Percentiles rank a stretch among this genome's conserved stretches.
Conservation (phyloP, 2,113 vertebrate genomes). For the Tamias sibiricus region DNA sequence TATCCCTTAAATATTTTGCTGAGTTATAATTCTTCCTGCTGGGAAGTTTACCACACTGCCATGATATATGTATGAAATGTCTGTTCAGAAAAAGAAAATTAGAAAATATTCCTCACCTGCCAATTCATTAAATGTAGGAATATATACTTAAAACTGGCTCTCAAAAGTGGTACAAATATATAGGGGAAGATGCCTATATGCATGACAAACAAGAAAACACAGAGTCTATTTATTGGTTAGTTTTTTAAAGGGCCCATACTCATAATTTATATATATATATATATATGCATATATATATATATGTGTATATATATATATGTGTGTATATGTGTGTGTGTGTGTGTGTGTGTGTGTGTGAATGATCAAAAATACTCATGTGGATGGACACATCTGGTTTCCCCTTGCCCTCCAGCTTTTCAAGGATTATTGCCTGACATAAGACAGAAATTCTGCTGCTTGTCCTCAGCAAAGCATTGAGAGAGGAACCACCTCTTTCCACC, state of each 20-base stretch:
- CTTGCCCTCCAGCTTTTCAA: conserved; percentile 71
- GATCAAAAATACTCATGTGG: conserved; percentile 73
- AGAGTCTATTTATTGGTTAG: conserved; percentile 54
- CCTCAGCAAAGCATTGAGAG: conserved; percentile 81
- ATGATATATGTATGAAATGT: conserved; percentile 86
- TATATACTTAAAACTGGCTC: conserved; percentile 85
- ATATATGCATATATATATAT: too few relatives aligned
- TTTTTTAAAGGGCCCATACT: conserved; percentile 73
- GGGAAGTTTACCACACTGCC: conserved; percentile 83
- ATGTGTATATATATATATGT: too few relatives aligned
- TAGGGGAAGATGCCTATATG: conserved; percentile 78
- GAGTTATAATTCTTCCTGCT: conserved; percentile 83
- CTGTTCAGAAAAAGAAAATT: conserved; percentile 84
- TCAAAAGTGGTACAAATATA: conserved; percentile 86
- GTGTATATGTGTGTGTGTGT: too few relatives aligned
- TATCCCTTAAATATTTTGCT: conserved; percentile 86
- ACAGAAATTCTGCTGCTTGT: conserved; percentile 82
- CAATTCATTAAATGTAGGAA: conserved; percentile 83
- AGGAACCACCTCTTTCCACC: conserved; percentile 80
- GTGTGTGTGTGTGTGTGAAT: too few relatives aligned
- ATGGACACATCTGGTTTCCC: conserved; percentile 52
- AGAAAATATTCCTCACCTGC: conserved; percentile 83
- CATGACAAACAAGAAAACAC: conserved; percentile 79
- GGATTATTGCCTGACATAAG: conserved; percentile 89
- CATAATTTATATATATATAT: conserved; percentile 70